Conservation (phyloP, 2,113 vertebrate species). For the Elephantulus edwardii region DNA sequence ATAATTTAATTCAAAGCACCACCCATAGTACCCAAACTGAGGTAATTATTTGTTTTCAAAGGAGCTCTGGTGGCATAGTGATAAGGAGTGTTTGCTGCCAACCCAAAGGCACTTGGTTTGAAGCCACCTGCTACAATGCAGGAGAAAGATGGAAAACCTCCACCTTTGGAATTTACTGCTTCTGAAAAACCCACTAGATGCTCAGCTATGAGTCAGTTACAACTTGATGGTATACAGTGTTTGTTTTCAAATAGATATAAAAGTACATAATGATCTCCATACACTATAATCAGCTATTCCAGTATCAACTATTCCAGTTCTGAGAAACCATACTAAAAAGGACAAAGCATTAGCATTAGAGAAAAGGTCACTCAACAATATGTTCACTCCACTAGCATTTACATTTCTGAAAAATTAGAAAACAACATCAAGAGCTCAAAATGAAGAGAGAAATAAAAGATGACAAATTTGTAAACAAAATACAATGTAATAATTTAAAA, state of each 20-base stretch:
- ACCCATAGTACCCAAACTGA: too few relatives aligned
- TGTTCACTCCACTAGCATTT: neutral
- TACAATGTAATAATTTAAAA: conserved; percentile 1
- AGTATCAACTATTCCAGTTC: conserved; percentile 26
- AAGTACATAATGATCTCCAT: neutral
- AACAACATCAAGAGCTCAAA: neutral
- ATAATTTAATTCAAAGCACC: too few relatives aligned
- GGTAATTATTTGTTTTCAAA: too few relatives aligned
- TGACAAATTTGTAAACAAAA: neutral
- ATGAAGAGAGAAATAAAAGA: neutral
- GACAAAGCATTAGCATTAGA: conserved; percentile 34
- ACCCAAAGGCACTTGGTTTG: too few relatives aligned
- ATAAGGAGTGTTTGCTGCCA: too few relatives aligned
- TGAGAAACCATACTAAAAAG: neutral
- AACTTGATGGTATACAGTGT: too few relatives aligned
- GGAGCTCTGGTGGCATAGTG: too few relatives aligned
- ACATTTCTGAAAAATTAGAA: conserved; percentile 25
- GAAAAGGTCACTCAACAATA: neutral
- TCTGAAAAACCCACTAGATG: too few relatives aligned
- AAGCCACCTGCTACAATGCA: too few relatives aligned
- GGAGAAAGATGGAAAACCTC: too few relatives aligned
- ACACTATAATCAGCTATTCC: neutral
- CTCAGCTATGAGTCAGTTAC: too few relatives aligned
- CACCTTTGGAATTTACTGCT: too few relatives aligned
- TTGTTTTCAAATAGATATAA: neutral